These are phyloP conservation scores for Eilema griseolum DNA, from an alignment of 2,888 invertebrate species.

Conservation along the genomic window DNA sequence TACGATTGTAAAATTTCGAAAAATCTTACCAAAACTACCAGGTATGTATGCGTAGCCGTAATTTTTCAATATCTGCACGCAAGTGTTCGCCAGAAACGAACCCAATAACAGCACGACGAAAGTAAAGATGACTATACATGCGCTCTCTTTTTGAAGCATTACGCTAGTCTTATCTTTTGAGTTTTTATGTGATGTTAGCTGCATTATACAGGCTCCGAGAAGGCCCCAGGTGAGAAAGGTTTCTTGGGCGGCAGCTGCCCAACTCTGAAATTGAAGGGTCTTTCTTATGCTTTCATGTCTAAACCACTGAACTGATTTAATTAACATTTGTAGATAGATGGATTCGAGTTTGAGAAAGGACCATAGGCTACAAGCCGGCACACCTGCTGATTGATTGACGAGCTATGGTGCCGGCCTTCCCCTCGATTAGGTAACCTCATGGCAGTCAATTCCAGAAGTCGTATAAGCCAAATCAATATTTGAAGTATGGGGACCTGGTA, in stretches of 20 bases:
- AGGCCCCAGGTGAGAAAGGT: constrained; percentile 96
- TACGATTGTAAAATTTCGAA: background rate
- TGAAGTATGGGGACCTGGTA: too few relatives aligned
- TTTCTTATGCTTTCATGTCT: too few relatives aligned
- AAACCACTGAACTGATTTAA: too few relatives aligned
- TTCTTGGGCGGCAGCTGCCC: constrained; percentile 96
- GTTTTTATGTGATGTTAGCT: constrained; percentile 92
- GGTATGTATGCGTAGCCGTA: constrained; percentile 92
- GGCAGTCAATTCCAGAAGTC: background rate
- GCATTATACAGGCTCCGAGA: constrained; percentile 93
- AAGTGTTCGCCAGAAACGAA: constrained; percentile 94
- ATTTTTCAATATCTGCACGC: constrained; percentile 92
- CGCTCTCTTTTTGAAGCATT: constrained; percentile 82
- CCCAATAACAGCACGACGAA: constrained; percentile 91
- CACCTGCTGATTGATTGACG: background rate
- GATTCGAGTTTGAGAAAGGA: too few relatives aligned
- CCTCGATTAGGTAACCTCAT: background rate
- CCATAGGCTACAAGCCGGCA: background rate
- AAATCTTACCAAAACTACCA: constrained; percentile 93
- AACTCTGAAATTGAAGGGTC: constrained; percentile 86
- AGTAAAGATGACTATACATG: constrained; percentile 87
- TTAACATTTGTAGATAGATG: too few relatives aligned
- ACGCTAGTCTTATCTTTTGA: constrained; percentile 87
- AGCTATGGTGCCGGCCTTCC: background rate
- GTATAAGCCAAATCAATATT: background rate